These are phyloP conservation scores for Ictidomys tridecemlineatus DNA, from an alignment of 2,113 vertebrate species.

Conservation along the genomic window DNA sequence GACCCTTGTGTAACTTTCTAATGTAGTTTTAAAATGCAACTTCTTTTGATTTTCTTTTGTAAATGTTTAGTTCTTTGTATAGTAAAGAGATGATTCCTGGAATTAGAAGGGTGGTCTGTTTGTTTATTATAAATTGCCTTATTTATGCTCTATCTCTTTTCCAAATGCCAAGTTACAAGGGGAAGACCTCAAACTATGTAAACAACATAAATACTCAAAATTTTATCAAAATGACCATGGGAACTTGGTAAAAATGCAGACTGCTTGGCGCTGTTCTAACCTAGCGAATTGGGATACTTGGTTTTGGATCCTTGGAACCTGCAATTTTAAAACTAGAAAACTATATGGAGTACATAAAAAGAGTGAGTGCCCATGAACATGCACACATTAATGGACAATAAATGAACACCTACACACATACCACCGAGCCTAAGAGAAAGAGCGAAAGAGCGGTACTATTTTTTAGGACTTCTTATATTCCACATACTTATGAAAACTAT, in stretches of 20 bases:
- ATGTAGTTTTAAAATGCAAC: conserved; percentile 29
- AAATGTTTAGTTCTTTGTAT: conserved; percentile 50
- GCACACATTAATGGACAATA: neutral
- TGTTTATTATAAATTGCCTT: conserved; percentile 41
- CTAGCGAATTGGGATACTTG: neutral
- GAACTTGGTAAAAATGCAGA: neutral
- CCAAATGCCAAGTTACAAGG: neutral
- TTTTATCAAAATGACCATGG: neutral
- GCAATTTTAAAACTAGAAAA: neutral
- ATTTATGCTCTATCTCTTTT: neutral
- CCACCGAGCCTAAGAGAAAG: neutral
- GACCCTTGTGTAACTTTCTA: conserved; percentile 50
- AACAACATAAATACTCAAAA: neutral
- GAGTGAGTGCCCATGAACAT: neutral
- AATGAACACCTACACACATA: neutral
- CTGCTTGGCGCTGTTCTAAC: neutral
- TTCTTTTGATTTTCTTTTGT: conserved; percentile 52
- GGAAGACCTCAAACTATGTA: neutral
- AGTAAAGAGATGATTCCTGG: conserved; percentile 66
- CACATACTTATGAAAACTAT: neutral
- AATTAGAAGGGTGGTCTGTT: conserved; percentile 37
- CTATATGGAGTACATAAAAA: neutral
- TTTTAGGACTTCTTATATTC: neutral
- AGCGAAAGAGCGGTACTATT: accelerated
- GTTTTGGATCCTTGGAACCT: neutral